These are phyloP conservation scores for Brachystomella parvula DNA, from an alignment of 1,140 invertebrate species.

Conservation along the genomic window DNA sequence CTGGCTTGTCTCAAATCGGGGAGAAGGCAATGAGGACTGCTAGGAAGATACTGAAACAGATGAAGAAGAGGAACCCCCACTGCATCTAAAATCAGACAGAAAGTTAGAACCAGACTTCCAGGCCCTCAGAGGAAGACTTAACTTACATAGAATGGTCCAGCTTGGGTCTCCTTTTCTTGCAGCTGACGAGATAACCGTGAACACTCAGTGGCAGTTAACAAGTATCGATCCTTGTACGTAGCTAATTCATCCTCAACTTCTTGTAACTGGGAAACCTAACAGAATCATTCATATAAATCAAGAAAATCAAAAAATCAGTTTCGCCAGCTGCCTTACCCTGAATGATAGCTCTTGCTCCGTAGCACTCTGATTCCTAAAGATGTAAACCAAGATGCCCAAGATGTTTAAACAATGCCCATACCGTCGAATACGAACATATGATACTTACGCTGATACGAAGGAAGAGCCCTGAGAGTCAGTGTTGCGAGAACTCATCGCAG, in stretches of 20 bases:
- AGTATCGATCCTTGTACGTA: conserved; percentile 34
- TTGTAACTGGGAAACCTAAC: no score
- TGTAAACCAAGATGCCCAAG: no score
- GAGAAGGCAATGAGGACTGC: conserved; percentile 11
- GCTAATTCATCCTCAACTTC: conserved; percentile 34
- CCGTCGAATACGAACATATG: no score
- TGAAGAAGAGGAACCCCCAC: not conserved
- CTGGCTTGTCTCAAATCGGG: not conserved
- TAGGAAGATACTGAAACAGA: not conserved
- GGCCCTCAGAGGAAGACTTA: not conserved
- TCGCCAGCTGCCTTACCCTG: no score
- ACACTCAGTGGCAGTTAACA: conserved; percentile 22
- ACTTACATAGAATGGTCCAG: not conserved
- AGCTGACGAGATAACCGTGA: conserved; percentile 21
- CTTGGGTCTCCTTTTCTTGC: conserved; percentile 19
- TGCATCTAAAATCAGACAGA: conserved; percentile 5
- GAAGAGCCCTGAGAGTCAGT: no score
- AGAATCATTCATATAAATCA: no score
- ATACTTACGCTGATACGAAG: no score
- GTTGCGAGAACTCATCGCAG: no score
- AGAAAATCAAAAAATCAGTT: no score
- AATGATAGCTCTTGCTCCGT: no score
- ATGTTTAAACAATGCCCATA: no score
- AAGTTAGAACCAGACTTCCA: not conserved
- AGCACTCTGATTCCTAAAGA: no score